Percentiles rank a stretch among this genome's conserved stretches.
These are phyloP conservation scores for Daktulosphaira vitifoliae DNA, from an alignment of 1,140 invertebrate species.

Conservation along the genomic window DNA sequence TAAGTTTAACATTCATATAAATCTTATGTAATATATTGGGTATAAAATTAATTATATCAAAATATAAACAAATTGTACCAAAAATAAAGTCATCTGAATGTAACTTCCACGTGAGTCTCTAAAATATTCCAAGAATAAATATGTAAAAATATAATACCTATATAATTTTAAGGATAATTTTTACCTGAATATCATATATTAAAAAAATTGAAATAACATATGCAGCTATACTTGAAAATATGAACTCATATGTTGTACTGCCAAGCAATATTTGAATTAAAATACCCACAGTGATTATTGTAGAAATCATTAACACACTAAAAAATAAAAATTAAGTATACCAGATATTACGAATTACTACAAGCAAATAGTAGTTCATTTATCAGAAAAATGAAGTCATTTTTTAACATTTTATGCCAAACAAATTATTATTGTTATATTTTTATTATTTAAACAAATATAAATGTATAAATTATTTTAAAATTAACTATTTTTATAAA, in stretches of 20 bases:
- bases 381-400: no score
- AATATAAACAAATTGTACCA: constrained; percentile 19
- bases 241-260: constrained; percentile 7
- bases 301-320: not conserved
- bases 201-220: constrained; percentile 21
- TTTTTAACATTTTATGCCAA: no score
- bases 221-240: not conserved
- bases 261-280: constrained; percentile 17
- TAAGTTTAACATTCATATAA: not conserved
- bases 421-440: no score
- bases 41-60: constrained; percentile 14
- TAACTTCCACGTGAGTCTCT: constrained; percentile 23
- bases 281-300: not conserved
- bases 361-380: no score
- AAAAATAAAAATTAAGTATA: no score
- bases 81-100: constrained; percentile 16
- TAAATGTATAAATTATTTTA: no score
- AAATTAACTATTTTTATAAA: no score
- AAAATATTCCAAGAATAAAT: not conserved
- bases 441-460: no score
- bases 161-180: not conserved
- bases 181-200: constrained; percentile 15
- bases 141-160: not conserved
- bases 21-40: constrained; percentile 9
- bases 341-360: no score